Evolutionary conservation across 2,113 vertebrate species (phyloP), one percentile per base, ranked within the genome.

Genomic region (Scartelaos histophorus): DNA sequence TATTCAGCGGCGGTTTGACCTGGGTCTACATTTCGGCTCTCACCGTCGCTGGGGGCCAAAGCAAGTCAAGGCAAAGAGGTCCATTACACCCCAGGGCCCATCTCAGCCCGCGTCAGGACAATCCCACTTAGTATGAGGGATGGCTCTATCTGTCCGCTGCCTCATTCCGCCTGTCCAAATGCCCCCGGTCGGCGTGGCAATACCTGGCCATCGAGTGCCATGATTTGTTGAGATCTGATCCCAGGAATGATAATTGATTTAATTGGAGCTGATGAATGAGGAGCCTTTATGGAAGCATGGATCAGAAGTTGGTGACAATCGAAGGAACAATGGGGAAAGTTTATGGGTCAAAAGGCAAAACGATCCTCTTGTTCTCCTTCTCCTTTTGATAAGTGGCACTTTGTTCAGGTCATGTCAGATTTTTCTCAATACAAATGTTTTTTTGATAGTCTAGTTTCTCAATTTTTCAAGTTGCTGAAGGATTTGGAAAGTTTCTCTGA

Each of bases 41-140:
- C 56, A 61, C 77, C 67, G 76, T 76, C 60, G 43, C 69, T 74
- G 84, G 83, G 56, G 88, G 88, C 84, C 86, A 88, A 61, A 82
- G 74, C 67, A 85, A 92, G 90, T 91, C 90, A 92, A 92, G 90
- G 90, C 90, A 87, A 92, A 91, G 72, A 79, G 88, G 86, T 80
- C 90, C 78, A 92, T 92, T 89, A 91, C 83, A 87, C 69, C 82
- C 78, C 75, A 29, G 75, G 86, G 85, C 87, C 90, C 89, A 87
- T 92, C 89, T 90, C 89, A 91, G 83, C 76, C 73, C 64, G 35
- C 83, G 86, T 90, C 90, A 92, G 85, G 79, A 87, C 83, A 76
- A 80, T 90, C 85, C 89, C 87, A 90, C 90, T 92, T 91, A 90
- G 85, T 74, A 85, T 92, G 90, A 92, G 84, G 88, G 79, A 92